phyloP scores from a whole-genome alignment of 2,797 vertebrate genomes.

The Diceros bicornis region DNA sequence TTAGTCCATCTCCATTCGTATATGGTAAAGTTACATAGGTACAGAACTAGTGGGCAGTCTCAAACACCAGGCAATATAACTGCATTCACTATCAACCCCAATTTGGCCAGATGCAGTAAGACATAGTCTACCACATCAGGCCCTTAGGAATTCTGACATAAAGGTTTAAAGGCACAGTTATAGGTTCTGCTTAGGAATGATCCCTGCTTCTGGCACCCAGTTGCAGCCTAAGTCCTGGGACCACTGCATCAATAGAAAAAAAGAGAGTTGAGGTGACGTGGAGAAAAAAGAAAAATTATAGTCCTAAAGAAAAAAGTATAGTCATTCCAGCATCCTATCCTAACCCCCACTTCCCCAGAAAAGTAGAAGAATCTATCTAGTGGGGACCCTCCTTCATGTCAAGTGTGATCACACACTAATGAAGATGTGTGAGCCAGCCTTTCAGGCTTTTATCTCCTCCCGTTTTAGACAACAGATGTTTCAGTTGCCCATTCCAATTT shows the following conservation, averaged over 20 bases:
- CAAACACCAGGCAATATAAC: not conserved
- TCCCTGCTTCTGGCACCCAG: not conserved
- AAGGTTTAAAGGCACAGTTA: conserved; percentile 32
- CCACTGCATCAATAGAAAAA: not conserved
- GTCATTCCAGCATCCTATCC: not conserved
- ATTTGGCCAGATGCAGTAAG: not conserved
- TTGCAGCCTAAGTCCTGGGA: not conserved
- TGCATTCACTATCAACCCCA: not conserved
- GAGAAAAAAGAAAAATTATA: not conserved
- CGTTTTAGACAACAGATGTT: conserved; percentile 34
- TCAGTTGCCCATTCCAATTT: conserved; percentile 1
- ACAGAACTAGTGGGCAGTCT: not conserved
- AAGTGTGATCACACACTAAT: not conserved
- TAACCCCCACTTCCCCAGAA: not conserved
- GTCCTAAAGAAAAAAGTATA: not conserved
- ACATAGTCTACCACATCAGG: not conserved
- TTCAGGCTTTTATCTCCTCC: conserved; percentile 26
- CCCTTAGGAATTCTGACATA: not conserved
- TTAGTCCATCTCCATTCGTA: not conserved
- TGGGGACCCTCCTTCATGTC: not conserved
- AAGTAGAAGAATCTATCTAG: conserved; percentile 5
- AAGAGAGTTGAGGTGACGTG: not conserved
- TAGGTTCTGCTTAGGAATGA: conserved; percentile 1
- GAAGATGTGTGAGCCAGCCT: not conserved
- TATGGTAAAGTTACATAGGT: not conserved